Conservation (phyloP, 2,888 invertebrate genomes). For the Nephrotoma flavescens region DNA sequence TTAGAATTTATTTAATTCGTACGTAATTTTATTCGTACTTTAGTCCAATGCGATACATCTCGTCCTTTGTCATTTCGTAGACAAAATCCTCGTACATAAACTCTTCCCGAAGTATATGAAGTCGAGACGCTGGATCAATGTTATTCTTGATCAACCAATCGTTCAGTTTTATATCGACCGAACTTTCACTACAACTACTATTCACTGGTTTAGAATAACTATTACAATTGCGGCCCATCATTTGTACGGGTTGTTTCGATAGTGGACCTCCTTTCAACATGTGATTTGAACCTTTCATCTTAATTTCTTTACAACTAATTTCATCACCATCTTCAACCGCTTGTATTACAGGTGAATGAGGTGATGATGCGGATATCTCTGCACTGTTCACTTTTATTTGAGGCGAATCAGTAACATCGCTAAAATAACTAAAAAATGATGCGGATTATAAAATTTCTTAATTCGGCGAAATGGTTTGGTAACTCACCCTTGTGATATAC, state of each 20-base stretch:
- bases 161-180: conserved; percentile 39
- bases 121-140: conserved; percentile 50
- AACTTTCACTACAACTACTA: background rate
- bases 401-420: conserved; percentile 12
- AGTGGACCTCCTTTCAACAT: background rate
- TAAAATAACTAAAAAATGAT: conserved; percentile 13
- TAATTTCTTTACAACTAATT: background rate
- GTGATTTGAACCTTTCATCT: background rate
- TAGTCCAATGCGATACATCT: conserved; percentile 62
- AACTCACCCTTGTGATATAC: conserved; percentile 15
- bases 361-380: conserved; percentile 9
- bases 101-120: conserved; percentile 54
- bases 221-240: background rate
- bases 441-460: background rate
- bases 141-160: conserved; percentile 58
- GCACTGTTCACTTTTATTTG: conserved; percentile 8
- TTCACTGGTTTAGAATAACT: background rate
- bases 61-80: conserved; percentile 63
- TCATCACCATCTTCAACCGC: background rate
- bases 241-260: background rate
- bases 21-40: conserved; percentile 37
- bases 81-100: conserved; percentile 69
- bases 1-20: conserved; percentile 1
- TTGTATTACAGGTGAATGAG: background rate
- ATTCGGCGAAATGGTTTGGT: background rate